Conservation (phyloP, 2,113 vertebrate genomes). For the Rhinolophus sinicus region DNA sequence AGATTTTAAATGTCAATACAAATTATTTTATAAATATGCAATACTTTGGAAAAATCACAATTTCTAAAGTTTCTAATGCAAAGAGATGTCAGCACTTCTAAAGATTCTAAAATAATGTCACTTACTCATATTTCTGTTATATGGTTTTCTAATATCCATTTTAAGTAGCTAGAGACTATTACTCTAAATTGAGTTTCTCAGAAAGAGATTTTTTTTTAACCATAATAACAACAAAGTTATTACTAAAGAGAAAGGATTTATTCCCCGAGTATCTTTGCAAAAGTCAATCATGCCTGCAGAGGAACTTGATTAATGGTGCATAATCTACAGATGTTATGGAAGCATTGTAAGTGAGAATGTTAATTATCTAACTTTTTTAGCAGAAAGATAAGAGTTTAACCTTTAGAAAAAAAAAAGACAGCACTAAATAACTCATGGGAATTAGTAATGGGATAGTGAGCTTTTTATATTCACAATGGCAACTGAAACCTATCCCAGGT, state of each 20-base stretch:
- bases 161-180: constrained; percentile 51
- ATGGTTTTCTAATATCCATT: constrained; percentile 42
- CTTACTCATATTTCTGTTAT: constrained; percentile 30
- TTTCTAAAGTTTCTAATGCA: constrained; percentile 59
- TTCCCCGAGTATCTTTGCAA: constrained; percentile 65
- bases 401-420: constrained; percentile 81
- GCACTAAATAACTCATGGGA: constrained; percentile 77
- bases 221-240: constrained; percentile 76
- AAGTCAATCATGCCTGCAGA: constrained; percentile 77
- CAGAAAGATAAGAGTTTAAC: constrained; percentile 78
- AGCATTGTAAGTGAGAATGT: constrained; percentile 80
- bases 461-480: constrained; percentile 80
- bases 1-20: constrained; percentile 67
- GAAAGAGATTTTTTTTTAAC: constrained; percentile 56
- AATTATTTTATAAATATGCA: constrained; percentile 73
- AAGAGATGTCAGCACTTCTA: constrained; percentile 54
- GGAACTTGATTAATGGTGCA: constrained; percentile 80
- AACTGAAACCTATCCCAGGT: constrained; percentile 78
- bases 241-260: constrained; percentile 71
- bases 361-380: constrained; percentile 85
- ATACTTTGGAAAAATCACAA: constrained; percentile 48
- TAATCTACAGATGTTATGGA: constrained; percentile 74
- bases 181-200: constrained; percentile 57
- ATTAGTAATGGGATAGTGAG: constrained; percentile 76
- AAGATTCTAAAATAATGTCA: constrained; percentile 60